Base-by-base conservation (phyloP, 1,140 invertebrate species). In the Coenobita brevimanus region DNA sequence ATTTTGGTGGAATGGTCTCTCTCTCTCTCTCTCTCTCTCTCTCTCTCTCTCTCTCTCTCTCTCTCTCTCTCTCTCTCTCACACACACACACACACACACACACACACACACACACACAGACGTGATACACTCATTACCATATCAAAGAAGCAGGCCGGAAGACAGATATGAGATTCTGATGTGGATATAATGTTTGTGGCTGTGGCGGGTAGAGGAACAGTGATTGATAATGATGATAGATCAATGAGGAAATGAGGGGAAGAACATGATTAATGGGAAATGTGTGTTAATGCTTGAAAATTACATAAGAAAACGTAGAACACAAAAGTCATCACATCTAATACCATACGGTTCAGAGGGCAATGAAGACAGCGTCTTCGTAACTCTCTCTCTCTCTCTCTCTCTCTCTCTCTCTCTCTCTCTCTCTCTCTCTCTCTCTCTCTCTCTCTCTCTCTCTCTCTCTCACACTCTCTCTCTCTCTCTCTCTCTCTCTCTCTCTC, bases 81-180 rank as follows among this genome's bases (percentile, higher is more conserved):
- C 62, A 67, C 62, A 67, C 62, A 67, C 62, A 67, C 62, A 6
- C 62, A 64, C 21, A 64, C 54, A 57, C 54, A 57, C 54, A 57
- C 54, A 57, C 54, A 57, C 54, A 57, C 54, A 57, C 54, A 57
- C 54, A 57, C 54, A 57, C 54, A 57, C 10, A 13, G 54, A 57
- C n/a, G n/a, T 57, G n/a, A n/a, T 57, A n/a, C n/a, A 13, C n/a
- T 13, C 10, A 13, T 57, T n/a, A 13, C 54, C 13, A 57, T 57
- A 57, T 10, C 10, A 57, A 57, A 13, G 10, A 57, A 57, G 54
- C 13, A 13, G 54, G 54, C 13, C 54, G 54, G 54, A 13, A 57
- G n/a, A 57, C n/a, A 57, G 10, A 10, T 57, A 10, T 13, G n/a
- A 10, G n/a, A 57, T 57, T 10, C 54, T 57, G n/a, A 57, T 13